phyloP scores from a whole-genome alignment of 1,140 invertebrate species.

The Eumaeus atala region DNA sequence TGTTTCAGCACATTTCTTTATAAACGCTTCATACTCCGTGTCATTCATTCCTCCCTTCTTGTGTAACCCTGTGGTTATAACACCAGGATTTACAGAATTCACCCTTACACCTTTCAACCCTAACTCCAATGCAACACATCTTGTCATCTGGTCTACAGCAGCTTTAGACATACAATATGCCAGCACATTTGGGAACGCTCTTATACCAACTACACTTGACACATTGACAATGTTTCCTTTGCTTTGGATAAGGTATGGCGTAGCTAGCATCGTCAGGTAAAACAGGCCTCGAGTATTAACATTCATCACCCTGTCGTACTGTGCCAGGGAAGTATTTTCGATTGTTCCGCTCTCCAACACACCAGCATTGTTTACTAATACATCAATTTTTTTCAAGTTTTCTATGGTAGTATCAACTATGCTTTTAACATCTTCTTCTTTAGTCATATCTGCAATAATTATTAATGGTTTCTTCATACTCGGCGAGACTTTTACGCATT shows the following conservation, averaged over 20 bases:
- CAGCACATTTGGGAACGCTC: conserved; percentile 79
- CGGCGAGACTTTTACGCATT: conserved; percentile 74
- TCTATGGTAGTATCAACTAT: conserved; percentile 77
- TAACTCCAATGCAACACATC: conserved; percentile 81
- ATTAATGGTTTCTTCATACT: conserved; percentile 68
- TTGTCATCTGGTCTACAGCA: conserved; percentile 87
- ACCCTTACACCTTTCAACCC: conserved; percentile 83
- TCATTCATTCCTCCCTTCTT: conserved; percentile 80
- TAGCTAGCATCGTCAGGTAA: conserved; percentile 83
- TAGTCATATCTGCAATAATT: conserved; percentile 79
- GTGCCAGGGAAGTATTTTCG: conserved; percentile 82
- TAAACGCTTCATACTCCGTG: conserved; percentile 80
- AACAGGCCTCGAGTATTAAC: conserved; percentile 84
- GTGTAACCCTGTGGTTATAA: conserved; percentile 84
- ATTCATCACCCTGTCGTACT: conserved; percentile 84
- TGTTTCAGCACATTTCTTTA: conserved; percentile 81
- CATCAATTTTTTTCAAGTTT: conserved; percentile 78
- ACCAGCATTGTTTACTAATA: conserved; percentile 87
- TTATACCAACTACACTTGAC: conserved; percentile 85
- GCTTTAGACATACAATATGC: conserved; percentile 89
- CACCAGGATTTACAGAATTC: conserved; percentile 86
- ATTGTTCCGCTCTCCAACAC: conserved; percentile 80
- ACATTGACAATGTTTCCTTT: conserved; percentile 89
- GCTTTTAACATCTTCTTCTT: conserved; percentile 78
- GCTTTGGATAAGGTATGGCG: conserved; percentile 81